Evolutionary conservation across 1,140 invertebrate genomes (phyloP).

Genomic region (Watersipora subatra): DNA sequence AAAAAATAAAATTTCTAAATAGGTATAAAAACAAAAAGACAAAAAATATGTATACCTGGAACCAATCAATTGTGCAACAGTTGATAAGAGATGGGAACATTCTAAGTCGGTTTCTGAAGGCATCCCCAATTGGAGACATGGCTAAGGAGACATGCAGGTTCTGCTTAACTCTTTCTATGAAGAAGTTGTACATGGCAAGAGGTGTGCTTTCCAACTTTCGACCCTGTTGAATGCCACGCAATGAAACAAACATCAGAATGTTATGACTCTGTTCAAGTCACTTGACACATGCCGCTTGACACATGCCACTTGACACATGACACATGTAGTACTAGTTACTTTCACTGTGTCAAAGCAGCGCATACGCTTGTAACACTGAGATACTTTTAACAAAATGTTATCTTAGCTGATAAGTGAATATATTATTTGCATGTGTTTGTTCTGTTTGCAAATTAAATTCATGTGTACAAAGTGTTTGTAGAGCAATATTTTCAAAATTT

Average conservation of each 20-base stretch:
- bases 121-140: slow-evolving; percentile 41
- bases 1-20: background rate
- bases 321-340: too few species aligned
- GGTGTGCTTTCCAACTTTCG: slow-evolving; percentile 39
- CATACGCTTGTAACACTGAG: too few species aligned
- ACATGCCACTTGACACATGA: too few species aligned
- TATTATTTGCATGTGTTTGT: too few species aligned
- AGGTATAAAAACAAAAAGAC: background rate
- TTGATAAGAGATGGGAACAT: slow-evolving; percentile 44
- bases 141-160: slow-evolving; percentile 40
- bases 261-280: background rate
- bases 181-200: slow-evolving; percentile 41
- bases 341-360: too few species aligned
- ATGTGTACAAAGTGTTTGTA: too few species aligned
- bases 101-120: slow-evolving; percentile 39
- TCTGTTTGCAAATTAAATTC: too few species aligned
- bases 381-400: too few species aligned
- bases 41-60: slow-evolving; percentile 29
- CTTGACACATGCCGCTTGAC: too few species aligned
- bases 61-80: slow-evolving; percentile 44
- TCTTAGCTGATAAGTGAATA: too few species aligned
- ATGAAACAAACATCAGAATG: slow-evolving; percentile 1
- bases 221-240: slow-evolving; percentile 42
- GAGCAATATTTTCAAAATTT: too few species aligned
- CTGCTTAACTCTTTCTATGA: slow-evolving; percentile 38